These are phyloP conservation scores for Lagria hirta DNA, from an alignment of 2,888 invertebrate species.

Conservation along the genomic window DNA sequence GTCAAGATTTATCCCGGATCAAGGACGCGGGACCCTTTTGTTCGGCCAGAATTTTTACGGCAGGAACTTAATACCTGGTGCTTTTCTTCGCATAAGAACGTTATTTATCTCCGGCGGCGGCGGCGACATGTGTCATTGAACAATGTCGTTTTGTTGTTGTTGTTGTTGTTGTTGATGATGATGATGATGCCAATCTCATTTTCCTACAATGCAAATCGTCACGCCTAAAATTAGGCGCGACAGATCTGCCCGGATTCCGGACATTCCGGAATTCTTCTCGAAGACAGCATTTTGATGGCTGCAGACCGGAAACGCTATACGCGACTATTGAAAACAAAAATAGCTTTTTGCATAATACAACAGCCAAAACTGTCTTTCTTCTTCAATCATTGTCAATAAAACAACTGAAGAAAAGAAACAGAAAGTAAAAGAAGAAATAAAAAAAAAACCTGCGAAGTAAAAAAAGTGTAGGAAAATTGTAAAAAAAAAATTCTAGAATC, in stretches of 20 bases:
- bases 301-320: no score
- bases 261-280: conserved; percentile 20
- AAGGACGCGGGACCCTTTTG: conserved; percentile 18
- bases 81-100: conserved; percentile 1
- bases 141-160: conserved; percentile 22
- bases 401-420: no score
- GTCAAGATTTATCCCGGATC: conserved; percentile 18
- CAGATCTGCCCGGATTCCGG: conserved; percentile 21
- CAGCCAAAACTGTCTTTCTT: no score
- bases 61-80: conserved; percentile 8
- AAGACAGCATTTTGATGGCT: no score
- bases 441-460: no score
- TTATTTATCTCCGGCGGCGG: conserved; percentile 23
- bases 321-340: no score
- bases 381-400: no score
- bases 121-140: conserved; percentile 13
- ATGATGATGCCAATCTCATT: conserved; percentile 21
- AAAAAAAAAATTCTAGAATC: no score
- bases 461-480: no score
- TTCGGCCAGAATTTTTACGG: conserved; percentile 14
- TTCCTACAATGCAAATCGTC: conserved; percentile 22
- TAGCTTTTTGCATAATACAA: no score
- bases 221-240: conserved; percentile 22
- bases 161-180: no score
- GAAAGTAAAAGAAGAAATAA: no score